Conservation (phyloP, 2,797 vertebrate species). For the Thaleichthys pacificus region DNA sequence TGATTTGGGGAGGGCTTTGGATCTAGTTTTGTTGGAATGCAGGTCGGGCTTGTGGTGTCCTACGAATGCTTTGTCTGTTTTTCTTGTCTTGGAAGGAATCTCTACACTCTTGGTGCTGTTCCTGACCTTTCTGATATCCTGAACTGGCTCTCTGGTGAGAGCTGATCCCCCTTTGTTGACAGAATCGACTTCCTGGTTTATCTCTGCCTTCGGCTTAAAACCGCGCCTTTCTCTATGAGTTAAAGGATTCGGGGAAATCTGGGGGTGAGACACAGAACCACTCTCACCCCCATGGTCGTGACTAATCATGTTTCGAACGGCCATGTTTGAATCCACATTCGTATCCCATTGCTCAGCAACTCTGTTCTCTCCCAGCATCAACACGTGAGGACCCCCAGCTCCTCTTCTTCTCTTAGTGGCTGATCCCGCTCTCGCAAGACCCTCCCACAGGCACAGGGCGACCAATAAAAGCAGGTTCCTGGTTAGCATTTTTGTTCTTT, state of each 20-base stretch:
- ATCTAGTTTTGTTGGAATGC: slow-evolving; percentile 72
- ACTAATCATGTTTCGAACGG: slow-evolving; percentile 64
- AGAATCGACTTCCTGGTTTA: slow-evolving; percentile 60
- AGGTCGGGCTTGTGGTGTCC: slow-evolving; percentile 63
- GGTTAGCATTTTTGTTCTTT: slow-evolving; percentile 67
- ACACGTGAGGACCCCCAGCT: slow-evolving; percentile 45
- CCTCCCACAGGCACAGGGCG: slow-evolving; percentile 68
- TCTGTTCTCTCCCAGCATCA: slow-evolving; percentile 57
- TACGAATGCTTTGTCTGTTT: slow-evolving; percentile 57
- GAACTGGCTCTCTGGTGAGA: slow-evolving; percentile 48
- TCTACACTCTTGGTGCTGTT: slow-evolving; percentile 69
- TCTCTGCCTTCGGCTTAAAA: slow-evolving; percentile 59
- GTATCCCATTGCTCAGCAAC: slow-evolving; percentile 63
- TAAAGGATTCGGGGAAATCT: slow-evolving; percentile 54
- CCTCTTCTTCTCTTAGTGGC: slow-evolving; percentile 69
- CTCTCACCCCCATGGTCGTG: slow-evolving; percentile 57
- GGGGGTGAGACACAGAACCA: slow-evolving; percentile 49
- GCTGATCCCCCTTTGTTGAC: slow-evolving; percentile 53
- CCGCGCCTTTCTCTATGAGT: slow-evolving; percentile 58
- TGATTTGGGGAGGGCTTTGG: slow-evolving; percentile 52
- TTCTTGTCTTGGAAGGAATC: slow-evolving; percentile 42
- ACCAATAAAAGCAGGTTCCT: slow-evolving; percentile 68
- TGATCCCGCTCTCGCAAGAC: slow-evolving; percentile 36
- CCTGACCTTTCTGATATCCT: slow-evolving; percentile 58
- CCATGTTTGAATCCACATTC: slow-evolving; percentile 59